These are phyloP conservation scores for Psittacula cyanocephala DNA, from an alignment of 2,113 vertebrate genomes.

Conservation along the genomic window DNA sequence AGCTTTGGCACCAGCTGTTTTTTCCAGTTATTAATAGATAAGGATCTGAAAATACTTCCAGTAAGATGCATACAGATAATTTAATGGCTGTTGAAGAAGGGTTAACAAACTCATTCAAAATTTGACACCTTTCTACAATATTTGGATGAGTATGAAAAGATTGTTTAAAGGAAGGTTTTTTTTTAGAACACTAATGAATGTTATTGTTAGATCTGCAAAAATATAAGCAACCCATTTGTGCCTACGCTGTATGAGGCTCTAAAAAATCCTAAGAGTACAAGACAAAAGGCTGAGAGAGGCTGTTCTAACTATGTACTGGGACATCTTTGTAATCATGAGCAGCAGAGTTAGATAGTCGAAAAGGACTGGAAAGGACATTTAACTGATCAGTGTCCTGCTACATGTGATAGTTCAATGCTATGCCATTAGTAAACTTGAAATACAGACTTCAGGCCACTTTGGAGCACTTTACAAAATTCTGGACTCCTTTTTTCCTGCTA, in stretches of 20 bases:
- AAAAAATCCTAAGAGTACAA: neutral
- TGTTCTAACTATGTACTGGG: neutral
- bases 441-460: neutral
- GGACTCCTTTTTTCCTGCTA: fast-evolving
- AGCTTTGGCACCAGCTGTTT: neutral
- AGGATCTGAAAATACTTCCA: neutral
- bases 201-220: neutral
- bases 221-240: neutral
- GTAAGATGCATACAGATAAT: neutral
- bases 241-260: neutral
- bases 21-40: constrained; percentile 13
- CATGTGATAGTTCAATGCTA: neutral
- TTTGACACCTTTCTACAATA: neutral
- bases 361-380: neutral
- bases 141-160: neutral
- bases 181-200: neutral
- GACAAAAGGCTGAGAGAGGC: neutral
- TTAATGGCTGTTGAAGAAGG: neutral
- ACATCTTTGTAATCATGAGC: neutral
- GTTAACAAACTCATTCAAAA: neutral
- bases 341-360: neutral
- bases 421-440: neutral
- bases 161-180: neutral
- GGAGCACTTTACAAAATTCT: neutral
- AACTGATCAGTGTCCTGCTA: neutral